phyloP scores from a whole-genome alignment of 2,797 vertebrate genomes.

The Nannoperca obscura region DNA sequence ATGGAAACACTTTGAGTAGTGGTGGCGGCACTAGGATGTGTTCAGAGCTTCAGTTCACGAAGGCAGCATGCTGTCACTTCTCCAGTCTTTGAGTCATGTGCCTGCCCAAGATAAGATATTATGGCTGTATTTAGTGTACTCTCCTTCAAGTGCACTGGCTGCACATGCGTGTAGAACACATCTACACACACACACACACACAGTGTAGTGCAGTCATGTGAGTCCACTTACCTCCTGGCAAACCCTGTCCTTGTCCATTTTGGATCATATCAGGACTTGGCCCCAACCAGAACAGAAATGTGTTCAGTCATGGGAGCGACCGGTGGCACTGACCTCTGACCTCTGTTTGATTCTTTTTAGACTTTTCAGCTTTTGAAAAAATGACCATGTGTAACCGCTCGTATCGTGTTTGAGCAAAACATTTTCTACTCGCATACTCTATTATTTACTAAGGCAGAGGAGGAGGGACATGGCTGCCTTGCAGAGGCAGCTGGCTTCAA shows the following conservation, averaged over 20 bases:
- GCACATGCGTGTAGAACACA: not conserved
- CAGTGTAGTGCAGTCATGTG: not conserved
- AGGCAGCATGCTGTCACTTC: not conserved
- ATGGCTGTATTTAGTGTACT: not conserved
- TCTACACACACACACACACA: not conserved
- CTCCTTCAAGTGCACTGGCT: not conserved
- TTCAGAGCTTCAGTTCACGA: too few species aligned
- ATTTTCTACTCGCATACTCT: not conserved
- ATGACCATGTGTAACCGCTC: not conserved
- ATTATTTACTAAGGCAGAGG: not conserved
- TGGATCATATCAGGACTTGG: not conserved
- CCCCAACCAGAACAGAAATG: too few species aligned
- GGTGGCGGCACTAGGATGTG: too few species aligned
- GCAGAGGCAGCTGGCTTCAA: constrained; percentile 42
- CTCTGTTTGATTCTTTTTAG: not conserved
- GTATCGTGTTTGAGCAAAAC: not conserved
- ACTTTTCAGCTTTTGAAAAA: not conserved
- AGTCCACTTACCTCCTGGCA: not conserved
- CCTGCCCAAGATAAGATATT: not conserved
- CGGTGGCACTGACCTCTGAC: not conserved
- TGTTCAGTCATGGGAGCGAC: not conserved
- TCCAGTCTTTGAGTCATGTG: not conserved
- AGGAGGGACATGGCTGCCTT: constrained; percentile 19
- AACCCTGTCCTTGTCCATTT: not conserved
- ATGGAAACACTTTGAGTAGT: too few species aligned